These are phyloP conservation scores for Xenopus laevis DNA, from an alignment of 2,113 vertebrate species.

Conservation along the genomic window DNA sequence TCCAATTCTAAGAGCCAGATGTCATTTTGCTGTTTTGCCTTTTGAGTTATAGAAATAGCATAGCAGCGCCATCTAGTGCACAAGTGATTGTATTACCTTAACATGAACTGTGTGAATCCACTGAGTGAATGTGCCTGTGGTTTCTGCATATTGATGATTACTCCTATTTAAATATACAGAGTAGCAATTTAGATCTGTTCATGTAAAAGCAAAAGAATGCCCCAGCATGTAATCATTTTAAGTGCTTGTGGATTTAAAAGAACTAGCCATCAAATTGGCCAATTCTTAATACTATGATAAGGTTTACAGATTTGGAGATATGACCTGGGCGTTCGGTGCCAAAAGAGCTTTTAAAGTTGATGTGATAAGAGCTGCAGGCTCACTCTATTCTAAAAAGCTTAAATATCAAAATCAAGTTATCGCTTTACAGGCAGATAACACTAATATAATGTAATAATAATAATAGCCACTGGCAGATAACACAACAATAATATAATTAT, in stretches of 20 bases:
- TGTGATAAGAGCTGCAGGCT: conserved; percentile 3
- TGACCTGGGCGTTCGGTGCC: neutral
- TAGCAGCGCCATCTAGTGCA: conserved; percentile 35
- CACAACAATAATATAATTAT: no score
- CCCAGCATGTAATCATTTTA: neutral
- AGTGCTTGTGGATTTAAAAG: neutral
- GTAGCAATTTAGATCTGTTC: neutral
- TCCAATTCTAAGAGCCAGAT: conserved; percentile 26
- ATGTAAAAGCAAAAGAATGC: neutral
- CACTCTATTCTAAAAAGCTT: no score
- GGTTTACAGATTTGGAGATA: neutral
- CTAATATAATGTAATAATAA: no score
- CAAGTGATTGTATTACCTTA: neutral
- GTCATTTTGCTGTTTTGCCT: neutral
- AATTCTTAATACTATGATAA: neutral
- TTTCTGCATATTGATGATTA: neutral
- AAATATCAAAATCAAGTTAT: neutral
- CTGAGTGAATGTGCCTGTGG: neutral
- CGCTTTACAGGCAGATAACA: neutral
- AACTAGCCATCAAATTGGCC: neutral
- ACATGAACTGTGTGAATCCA: no score
- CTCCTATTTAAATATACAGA: neutral
- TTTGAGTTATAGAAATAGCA: neutral
- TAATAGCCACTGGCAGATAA: no score
- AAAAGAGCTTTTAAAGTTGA: conserved; percentile 20